These are phyloP conservation scores for Drosophila maculinotata DNA, from an alignment of 2,888 invertebrate genomes.

Conservation along the genomic window DNA sequence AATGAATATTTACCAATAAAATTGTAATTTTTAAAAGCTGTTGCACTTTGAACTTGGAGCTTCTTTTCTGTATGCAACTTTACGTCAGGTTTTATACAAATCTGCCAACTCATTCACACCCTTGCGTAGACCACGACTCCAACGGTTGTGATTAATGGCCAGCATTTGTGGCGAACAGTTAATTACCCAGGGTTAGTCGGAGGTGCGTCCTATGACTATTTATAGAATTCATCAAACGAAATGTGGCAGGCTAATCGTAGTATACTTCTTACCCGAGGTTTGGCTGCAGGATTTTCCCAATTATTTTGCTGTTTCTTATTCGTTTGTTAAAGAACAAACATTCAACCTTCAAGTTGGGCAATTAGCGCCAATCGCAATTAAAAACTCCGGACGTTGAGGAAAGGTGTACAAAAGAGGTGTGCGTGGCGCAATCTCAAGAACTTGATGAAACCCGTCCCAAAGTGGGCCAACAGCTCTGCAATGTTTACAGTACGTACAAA, in stretches of 20 bases:
- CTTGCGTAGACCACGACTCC: neutral
- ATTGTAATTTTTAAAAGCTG: neutral
- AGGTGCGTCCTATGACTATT: slow-evolving; percentile 32
- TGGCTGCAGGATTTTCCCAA: slow-evolving; percentile 14
- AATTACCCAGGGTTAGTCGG: slow-evolving; percentile 41
- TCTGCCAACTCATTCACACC: slow-evolving; percentile 1
- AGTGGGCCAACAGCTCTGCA: slow-evolving; percentile 68
- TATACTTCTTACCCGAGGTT: neutral
- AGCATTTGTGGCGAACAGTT: slow-evolving; percentile 48
- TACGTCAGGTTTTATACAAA: neutral
- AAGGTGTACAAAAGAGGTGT: slow-evolving; percentile 25
- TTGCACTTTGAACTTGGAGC: too few species aligned
- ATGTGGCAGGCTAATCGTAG: slow-evolving; percentile 20
- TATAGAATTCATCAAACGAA: slow-evolving; percentile 34
- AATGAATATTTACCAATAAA: too few species aligned
- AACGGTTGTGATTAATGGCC: slow-evolving; percentile 63
- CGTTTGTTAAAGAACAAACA: slow-evolving; percentile 32
- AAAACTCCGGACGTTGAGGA: slow-evolving; percentile 16
- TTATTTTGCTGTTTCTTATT: neutral
- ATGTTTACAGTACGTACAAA: slow-evolving; percentile 56
- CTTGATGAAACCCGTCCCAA: slow-evolving; percentile 42
- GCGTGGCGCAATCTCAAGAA: slow-evolving; percentile 63
- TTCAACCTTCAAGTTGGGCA: slow-evolving; percentile 64
- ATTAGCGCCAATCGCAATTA: slow-evolving; percentile 54
- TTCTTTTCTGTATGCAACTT: neutral